A percentile compares a stretch with the other conserved stretches of the same genome.
These are phyloP conservation scores for Beaufortia kweichowensis DNA, from an alignment of 2,113 vertebrate genomes.

Conservation along the genomic window DNA sequence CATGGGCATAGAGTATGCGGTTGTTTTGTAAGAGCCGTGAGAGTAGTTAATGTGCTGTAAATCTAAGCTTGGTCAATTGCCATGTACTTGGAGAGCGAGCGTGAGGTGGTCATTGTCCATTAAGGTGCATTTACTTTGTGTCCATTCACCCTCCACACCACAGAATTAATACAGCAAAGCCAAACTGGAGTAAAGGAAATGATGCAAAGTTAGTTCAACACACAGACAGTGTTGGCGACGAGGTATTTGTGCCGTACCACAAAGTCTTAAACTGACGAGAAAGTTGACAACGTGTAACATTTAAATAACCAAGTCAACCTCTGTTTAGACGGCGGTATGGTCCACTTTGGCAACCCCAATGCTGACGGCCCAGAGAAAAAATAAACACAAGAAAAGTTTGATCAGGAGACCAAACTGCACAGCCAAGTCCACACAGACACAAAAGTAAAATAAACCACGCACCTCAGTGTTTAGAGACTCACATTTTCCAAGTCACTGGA, in stretches of 20 bases:
- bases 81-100: slow-evolving; percentile 2
- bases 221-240: slow-evolving; percentile 15
- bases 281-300: neutral
- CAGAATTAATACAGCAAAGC: slow-evolving; percentile 43
- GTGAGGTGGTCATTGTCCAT: slow-evolving; percentile 51
- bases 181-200: slow-evolving; percentile 35
- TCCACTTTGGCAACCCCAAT: slow-evolving; percentile 12
- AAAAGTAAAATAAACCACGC: slow-evolving; percentile 43
- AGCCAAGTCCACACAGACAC: slow-evolving; percentile 47
- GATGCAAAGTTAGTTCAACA: slow-evolving; percentile 44
- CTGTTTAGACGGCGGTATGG: slow-evolving; percentile 25
- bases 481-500: slow-evolving; percentile 59
- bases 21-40: slow-evolving; percentile 18
- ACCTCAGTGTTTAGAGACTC: slow-evolving; percentile 60
- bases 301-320: slow-evolving; percentile 29
- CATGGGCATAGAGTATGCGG: neutral
- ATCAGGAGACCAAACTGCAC: slow-evolving; percentile 39
- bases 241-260: slow-evolving; percentile 37
- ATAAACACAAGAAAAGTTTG: slow-evolving; percentile 42
- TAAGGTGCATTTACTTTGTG: slow-evolving; percentile 56
- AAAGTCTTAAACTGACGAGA: slow-evolving; percentile 24
- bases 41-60: slow-evolving; percentile 11
- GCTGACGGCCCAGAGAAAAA: slow-evolving; percentile 12
- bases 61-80: slow-evolving; percentile 28
- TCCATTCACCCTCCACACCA: slow-evolving; percentile 38